phyloP scores from a whole-genome alignment of 2,888 invertebrate genomes.

The Muschampia plurimacula region DNA sequence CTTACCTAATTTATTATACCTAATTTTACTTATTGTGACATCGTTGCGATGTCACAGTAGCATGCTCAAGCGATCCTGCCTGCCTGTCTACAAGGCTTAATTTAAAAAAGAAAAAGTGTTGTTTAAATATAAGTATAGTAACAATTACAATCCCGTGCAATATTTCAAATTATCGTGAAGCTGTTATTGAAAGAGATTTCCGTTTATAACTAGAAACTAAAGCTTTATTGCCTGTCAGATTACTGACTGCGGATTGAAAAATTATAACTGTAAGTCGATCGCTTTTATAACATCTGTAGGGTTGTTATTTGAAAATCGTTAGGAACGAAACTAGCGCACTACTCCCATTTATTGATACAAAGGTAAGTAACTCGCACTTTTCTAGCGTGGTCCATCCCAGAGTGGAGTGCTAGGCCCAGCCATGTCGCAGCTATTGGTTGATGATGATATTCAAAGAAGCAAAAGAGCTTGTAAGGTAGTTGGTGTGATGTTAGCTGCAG shows the following conservation, averaged over 20 bases:
- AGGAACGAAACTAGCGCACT: neutral
- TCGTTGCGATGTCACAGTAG: too few relatives aligned
- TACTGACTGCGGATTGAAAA: slow-evolving; percentile 23
- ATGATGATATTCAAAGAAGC: neutral
- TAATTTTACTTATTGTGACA: too few relatives aligned
- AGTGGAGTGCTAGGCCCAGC: neutral
- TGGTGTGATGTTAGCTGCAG: too few relatives aligned
- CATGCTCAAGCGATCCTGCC: too few relatives aligned
- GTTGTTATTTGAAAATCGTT: slow-evolving; percentile 6
- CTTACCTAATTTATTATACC: too few relatives aligned
- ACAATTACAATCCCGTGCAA: neutral
- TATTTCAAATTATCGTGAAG: neutral
- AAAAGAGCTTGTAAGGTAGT: neutral
- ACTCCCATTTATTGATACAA: neutral
- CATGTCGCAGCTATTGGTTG: neutral
- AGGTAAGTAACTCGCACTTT: neutral
- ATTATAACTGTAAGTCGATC: slow-evolving; percentile 24
- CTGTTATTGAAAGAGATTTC: neutral
- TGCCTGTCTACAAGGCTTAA: too few relatives aligned
- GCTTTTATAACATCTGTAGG: slow-evolving; percentile 5
- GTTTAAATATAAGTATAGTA: too few relatives aligned
- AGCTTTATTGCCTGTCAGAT: slow-evolving; percentile 8
- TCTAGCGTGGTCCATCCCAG: too few relatives aligned
- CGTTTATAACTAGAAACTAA: slow-evolving; percentile 11
- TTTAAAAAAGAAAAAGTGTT: too few relatives aligned